A percentile compares a stretch with the other conserved stretches of the same genome.
These are phyloP conservation scores for Fragum fragum DNA, from an alignment of 2,888 invertebrate genomes.

Conservation along the genomic window DNA sequence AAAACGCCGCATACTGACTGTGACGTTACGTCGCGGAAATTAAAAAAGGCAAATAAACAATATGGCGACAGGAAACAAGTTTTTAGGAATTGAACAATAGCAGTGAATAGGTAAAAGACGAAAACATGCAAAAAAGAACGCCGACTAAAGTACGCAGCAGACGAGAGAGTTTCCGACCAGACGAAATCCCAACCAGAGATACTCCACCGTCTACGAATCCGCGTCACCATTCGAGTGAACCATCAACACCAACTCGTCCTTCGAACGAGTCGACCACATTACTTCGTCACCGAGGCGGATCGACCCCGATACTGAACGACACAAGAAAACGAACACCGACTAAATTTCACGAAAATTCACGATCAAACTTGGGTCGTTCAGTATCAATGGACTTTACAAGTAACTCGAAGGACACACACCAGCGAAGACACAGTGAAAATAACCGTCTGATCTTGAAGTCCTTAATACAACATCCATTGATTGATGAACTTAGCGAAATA, in stretches of 20 bases:
- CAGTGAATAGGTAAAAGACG: not conserved
- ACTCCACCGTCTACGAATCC: not conserved
- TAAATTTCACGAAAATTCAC: not conserved
- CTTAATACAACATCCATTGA: not conserved
- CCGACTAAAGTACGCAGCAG: conserved; percentile 65
- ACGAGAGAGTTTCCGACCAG: conserved; percentile 50
- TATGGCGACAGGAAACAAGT: not conserved
- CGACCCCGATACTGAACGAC: not conserved
- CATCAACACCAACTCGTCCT: not conserved
- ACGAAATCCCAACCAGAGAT: conserved; percentile 68
- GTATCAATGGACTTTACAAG: conserved; percentile 15
- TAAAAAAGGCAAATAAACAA: not conserved
- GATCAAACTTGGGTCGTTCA: not conserved
- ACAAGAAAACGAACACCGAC: not conserved
- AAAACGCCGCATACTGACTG: not conserved
- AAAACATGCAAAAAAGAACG: conserved; percentile 42
- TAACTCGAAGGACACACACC: not conserved
- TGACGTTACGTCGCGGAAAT: not conserved
- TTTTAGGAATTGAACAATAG: not conserved
- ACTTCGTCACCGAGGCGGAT: not conserved
- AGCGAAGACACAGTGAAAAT: conserved; percentile 2
- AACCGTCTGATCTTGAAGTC: not conserved
- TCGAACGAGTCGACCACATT: not conserved
- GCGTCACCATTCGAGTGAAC: not conserved
- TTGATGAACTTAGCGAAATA: not conserved